Base-by-base conservation (phyloP, 2,797 vertebrate genomes). In the Ctenopoma kingsleyae region DNA sequence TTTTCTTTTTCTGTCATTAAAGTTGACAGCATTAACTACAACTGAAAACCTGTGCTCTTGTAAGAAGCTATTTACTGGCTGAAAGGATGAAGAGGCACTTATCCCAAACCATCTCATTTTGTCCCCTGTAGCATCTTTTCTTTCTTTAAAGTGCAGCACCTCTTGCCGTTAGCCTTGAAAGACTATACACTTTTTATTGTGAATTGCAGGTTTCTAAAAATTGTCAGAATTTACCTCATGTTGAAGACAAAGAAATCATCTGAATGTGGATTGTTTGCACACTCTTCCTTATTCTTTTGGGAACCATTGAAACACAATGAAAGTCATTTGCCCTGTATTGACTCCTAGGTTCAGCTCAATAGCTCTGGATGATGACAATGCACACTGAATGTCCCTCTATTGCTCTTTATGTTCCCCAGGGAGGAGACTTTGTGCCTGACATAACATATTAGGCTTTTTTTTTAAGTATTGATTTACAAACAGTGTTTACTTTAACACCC, bases 271-370 rank as follows among this genome's bases (percentile, higher is more conserved):
- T 78, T 84, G 71, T 88, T 88, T 85, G 72, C 46, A n/a, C 71
- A 69, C 65, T 74, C 64, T 74, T 81, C 57, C 64, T 74, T 80
- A 83, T 76, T 89, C 87, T 86, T 87, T 69, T 53, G 86, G 87
- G 89, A 86, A 68, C 83, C 53, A 63, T 72, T 78, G 58, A 68
- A 86, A 89, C 87, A 81, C 87, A 91, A 82, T 82, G 75, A 74
- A 84, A 86, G 64, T 71, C 76, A 80, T 87, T 87, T 89, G 70
- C 67, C 67, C 67, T 53, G 71, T 88, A 88, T 83, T 89, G 87
- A 92, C 76, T 83, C 15, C 22, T 1, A 13, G 61, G 64, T 86
- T 84, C 67, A 64, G 74, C 78, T 87, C 75, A 81, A 78, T 80
- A 84, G 77, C 72, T 69, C 25, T 71, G 72, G 72, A 70, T 85